A percentile compares a stretch with the other conserved stretches of the same genome.
phyloP scores from a whole-genome alignment of 2,888 invertebrate species.

The Apamea sordens region DNA sequence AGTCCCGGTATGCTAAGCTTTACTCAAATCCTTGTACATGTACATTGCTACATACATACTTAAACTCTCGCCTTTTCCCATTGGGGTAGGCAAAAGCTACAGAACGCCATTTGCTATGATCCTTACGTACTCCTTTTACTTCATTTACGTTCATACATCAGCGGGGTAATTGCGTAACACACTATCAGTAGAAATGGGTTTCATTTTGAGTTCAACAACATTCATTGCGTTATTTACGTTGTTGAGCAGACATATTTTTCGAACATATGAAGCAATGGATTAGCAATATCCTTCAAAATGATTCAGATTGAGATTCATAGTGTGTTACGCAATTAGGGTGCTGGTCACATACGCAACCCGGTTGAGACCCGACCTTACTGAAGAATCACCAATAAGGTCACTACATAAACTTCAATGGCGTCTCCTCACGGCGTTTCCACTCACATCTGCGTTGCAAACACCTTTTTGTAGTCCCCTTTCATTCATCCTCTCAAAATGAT shows the following conservation, averaged over 20 bases:
- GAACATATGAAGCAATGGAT: too few species aligned
- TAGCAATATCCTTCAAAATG: too few species aligned
- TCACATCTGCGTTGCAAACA: background rate
- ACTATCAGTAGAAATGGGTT: too few species aligned
- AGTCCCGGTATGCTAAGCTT: conserved; percentile 61
- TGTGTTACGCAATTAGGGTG: too few species aligned
- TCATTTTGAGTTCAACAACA: too few species aligned
- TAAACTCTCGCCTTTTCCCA: background rate
- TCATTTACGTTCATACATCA: background rate
- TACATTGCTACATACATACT: background rate
- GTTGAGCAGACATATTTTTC: too few species aligned
- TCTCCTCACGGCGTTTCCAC: background rate
- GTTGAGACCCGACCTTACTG: background rate
- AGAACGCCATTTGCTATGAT: background rate
- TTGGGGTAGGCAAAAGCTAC: background rate
- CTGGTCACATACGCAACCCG: background rate
- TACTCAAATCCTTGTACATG: background rate
- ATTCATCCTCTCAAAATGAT: background rate
- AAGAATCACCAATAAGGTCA: background rate
- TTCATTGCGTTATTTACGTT: too few species aligned
- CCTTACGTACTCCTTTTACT: background rate
- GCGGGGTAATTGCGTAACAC: too few species aligned
- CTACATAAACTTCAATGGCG: background rate
- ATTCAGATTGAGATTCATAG: too few species aligned
- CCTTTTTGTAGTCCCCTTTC: background rate